Conservation (phyloP, 2,113 vertebrate species). For the Todiramphus saurophagus region DNA sequence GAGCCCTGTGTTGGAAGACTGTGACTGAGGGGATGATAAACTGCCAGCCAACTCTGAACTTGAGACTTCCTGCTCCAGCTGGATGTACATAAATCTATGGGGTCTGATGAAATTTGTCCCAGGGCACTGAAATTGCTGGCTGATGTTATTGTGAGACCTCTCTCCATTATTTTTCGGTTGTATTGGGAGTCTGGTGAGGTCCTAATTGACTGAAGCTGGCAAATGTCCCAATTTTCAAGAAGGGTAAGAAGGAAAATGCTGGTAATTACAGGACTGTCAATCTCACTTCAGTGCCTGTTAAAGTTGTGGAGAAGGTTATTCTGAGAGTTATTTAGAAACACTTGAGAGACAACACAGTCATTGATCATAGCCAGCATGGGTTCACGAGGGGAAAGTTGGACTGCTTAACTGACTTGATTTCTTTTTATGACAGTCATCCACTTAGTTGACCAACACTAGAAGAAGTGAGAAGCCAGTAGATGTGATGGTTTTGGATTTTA, state of each 20-base stretch:
- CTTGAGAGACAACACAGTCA: not conserved
- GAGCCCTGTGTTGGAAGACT: no score
- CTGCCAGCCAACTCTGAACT: no score
- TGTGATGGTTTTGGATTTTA: not conserved
- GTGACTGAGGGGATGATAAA: no score
- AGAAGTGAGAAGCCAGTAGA: not conserved
- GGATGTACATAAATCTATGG: no score
- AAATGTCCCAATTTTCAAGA: not conserved
- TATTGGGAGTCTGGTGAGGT: not conserved
- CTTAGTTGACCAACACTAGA: not conserved
- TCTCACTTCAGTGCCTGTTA: not conserved
- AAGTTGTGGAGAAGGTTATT: not conserved
- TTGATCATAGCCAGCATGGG: not conserved
- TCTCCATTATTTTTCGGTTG: no score
- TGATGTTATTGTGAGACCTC: no score
- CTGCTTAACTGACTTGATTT: not conserved
- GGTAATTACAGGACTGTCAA: not conserved
- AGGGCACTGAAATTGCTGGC: no score
- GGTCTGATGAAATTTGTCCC: no score
- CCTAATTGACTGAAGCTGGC: not conserved
- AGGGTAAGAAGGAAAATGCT: not conserved
- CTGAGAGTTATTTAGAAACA: not conserved
- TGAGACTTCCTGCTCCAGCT: no score
- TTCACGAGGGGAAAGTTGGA: no score
- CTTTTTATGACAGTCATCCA: not conserved